Evolutionary conservation across 2,888 invertebrate genomes (phyloP), one percentile per base, ranked within the genome.

Genomic region (Xanthostigma xanthostigma): DNA sequence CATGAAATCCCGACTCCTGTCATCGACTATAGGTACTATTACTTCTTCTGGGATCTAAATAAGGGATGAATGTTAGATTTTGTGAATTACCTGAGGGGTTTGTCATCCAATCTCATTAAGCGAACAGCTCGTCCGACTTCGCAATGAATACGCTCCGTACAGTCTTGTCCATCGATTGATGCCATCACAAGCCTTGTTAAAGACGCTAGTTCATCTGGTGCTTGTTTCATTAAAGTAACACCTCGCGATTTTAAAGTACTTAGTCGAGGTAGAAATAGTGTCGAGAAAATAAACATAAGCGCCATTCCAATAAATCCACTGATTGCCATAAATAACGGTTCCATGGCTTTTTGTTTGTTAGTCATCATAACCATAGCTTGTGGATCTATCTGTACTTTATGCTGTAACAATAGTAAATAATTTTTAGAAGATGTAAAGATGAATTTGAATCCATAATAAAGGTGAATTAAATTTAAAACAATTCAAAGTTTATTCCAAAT

Each of bases 231-330:
- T 6, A 50, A 54, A 8, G 53, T 49, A 47, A 56, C 60, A 41
- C 59, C 61, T 46, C 56, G 45, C 6, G 62, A 56, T 52, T 62
- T 62, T 2, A 59, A 47, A 10, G 54, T 54, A 41, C 64, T 63
- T 45, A 73, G 61, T 55, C 69, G 70, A 2, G 75, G 75, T 37
- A 74, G 55, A 49, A 74, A 64, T 6, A 75, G 54, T 42, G 72
- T 65, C 1, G 73, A 71, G 46, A 73, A 58, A 51, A 72, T 68
- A 54, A 74, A 72, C 61, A 74, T 65, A 13, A 74, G 62, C 1
- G 75, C 72, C 67, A 74, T 70, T 10, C 73, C 73, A 45, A 74
- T 64, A 54, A 75, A 74, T 13, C 74, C 71, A n/a, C 74, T 73
- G 53, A 75, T 70, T 6, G 74, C 75, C 67, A 73, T 68, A 53